Evolutionary conservation across 2,113 vertebrate genomes (phyloP).

Genomic region (Sphaerodactylus townsendi): DNA sequence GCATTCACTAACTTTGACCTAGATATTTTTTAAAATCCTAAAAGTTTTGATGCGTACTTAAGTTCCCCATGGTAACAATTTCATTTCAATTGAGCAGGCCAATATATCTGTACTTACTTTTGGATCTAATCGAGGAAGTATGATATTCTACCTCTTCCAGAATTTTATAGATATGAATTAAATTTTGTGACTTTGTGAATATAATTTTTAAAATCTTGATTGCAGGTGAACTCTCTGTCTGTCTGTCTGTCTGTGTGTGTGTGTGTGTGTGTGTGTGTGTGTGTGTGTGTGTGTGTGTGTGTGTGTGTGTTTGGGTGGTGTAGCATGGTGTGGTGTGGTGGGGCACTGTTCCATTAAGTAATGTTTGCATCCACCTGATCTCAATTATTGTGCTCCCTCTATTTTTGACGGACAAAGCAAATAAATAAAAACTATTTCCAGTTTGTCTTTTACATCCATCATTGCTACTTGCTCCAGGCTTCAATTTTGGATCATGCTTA

Average conservation of each 20-base stretch:
- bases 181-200: not conserved
- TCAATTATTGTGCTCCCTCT: slow-evolving; percentile 49
- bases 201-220: not conserved
- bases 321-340: no score
- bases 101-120: not conserved
- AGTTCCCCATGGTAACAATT: no score
- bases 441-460: slow-evolving; percentile 62
- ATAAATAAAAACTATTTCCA: slow-evolving; percentile 48
- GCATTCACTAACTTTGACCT: not conserved
- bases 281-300: no score
- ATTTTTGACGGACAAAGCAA: slow-evolving; percentile 52
- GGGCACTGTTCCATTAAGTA: not conserved
- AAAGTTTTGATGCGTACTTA: not conserved
- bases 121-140: not conserved
- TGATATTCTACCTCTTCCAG: not conserved
- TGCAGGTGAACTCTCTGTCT: not conserved
- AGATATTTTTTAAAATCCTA: not conserved
- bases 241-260: no score
- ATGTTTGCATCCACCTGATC: slow-evolving; percentile 59
- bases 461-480: slow-evolving; percentile 55
- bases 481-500: slow-evolving; percentile 47
- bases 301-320: no score
- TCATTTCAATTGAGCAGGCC: not conserved
- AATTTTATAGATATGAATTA: not conserved
- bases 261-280: no score